These are phyloP conservation scores for Buphagus erythrorhynchus DNA, from an alignment of 2,797 vertebrate species.

Conservation along the genomic window DNA sequence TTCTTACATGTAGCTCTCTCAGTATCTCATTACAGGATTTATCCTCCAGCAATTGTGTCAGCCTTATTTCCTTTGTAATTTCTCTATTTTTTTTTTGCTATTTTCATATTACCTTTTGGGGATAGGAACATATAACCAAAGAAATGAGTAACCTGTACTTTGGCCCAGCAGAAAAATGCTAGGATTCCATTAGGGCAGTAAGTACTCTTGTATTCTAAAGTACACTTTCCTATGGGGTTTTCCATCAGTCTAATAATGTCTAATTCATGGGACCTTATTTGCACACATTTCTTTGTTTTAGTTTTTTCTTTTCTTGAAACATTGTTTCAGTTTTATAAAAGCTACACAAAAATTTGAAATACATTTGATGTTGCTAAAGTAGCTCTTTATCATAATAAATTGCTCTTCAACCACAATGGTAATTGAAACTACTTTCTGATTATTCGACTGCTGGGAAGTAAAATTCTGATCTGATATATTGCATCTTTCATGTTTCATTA, in stretches of 20 bases:
- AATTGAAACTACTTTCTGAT: not conserved
- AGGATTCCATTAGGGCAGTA: not conserved
- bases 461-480: not conserved
- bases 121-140: not conserved
- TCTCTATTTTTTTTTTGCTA: not conserved
- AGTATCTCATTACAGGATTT: not conserved
- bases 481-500: not conserved
- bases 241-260: not conserved
- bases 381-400: not conserved
- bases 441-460: not conserved
- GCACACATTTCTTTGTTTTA: not conserved
- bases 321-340: not conserved
- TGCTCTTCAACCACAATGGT: not conserved
- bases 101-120: not conserved
- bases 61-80: not conserved
- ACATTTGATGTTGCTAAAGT: not conserved
- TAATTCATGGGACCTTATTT: not conserved
- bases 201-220: not conserved
- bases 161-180: not conserved
- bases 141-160: not conserved
- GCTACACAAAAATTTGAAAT: not conserved
- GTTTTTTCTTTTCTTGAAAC: not conserved
- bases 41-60: not conserved
- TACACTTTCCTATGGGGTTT: not conserved
- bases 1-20: not conserved